Evolutionary conservation across 2,797 vertebrate species (phyloP).

Genomic region (Bufotes viridis): DNA sequence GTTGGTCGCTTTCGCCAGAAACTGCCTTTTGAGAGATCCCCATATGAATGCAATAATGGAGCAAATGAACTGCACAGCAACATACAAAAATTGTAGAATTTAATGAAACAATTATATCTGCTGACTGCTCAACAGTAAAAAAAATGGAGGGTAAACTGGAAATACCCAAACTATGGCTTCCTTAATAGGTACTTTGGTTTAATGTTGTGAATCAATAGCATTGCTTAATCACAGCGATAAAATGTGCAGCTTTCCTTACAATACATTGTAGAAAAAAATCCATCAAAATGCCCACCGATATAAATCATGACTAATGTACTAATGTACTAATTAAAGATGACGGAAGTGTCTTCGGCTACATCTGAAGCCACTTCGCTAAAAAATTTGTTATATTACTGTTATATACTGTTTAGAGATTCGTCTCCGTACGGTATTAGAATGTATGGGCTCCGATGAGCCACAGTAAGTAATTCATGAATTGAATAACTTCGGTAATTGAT

Average conservation of each 20-base stretch:
- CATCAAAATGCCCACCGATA: neutral
- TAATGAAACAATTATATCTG: neutral
- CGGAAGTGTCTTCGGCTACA: too few relatives aligned
- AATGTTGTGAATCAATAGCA: neutral
- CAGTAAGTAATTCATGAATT: too few relatives aligned
- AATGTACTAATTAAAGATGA: too few relatives aligned
- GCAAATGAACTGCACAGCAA: slow-evolving; percentile 29
- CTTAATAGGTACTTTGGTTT: neutral
- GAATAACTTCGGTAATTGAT: too few relatives aligned
- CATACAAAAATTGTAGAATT: neutral
- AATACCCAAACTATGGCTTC: neutral
- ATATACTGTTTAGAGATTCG: too few relatives aligned
- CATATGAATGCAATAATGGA: slow-evolving; percentile 18
- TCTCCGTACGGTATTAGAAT: too few relatives aligned
- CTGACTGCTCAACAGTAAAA: neutral
- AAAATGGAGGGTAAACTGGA: neutral
- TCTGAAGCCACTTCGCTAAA: too few relatives aligned
- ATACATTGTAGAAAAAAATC: too few relatives aligned
- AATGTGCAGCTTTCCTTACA: neutral
- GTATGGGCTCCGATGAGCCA: too few relatives aligned
- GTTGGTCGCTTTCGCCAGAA: slow-evolving; percentile 13
- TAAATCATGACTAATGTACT: too few relatives aligned
- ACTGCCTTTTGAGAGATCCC: slow-evolving; percentile 6
- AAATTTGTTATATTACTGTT: too few relatives aligned
- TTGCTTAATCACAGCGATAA: neutral